Base-by-base conservation (phyloP, 2,888 invertebrate genomes). In the Steromphala cineraria region DNA sequence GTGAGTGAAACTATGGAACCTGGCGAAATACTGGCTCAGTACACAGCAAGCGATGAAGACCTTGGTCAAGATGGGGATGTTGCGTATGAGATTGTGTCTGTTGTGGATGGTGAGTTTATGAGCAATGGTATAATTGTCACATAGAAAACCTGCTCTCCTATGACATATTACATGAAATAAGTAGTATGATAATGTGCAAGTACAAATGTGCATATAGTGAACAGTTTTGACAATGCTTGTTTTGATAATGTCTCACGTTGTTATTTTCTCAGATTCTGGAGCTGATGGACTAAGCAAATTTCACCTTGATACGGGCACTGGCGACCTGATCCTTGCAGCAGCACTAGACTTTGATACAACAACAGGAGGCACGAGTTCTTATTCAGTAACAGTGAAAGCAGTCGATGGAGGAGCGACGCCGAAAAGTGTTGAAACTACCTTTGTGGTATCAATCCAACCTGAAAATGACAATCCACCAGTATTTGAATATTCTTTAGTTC, bases 381-480 rank as follows among this genome's bases (percentile, higher is more conserved):
- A 55, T 55, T n/a, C 53, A 53, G 53, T 76, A 31, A 76, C 31
- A 19, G 36, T 76, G 28, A 55, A 8, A 10, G 76, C 56, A 10
- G 19, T 55, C 8, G 76, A 76, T 55, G 28, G n/a, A 7, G 76
- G 76, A 31, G 10, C 15, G 19, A 10, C 53, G 13, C 17, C 13
- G n/a, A 53, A 53, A 31, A 76, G 55, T 40, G 31, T 55, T 13
- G 53, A 53, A 10, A 36, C 13, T 15, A 76, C 76, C 21, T 53
- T 76, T 21, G 55, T 28, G 24, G 28, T 76, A 31, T 36, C 55
- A 24, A 10, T 76, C 15, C 2, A 28, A 17, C 28, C 53, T 19
- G 53, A 36, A 53, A 76, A 76, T 31, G 76, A 76, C 55, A 76
- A 76, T 28, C 31, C 76, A 10, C 76, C 76, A 2, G 24, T 53